Conservation (phyloP, 2,888 invertebrate species). For the Papilio demoleus region DNA sequence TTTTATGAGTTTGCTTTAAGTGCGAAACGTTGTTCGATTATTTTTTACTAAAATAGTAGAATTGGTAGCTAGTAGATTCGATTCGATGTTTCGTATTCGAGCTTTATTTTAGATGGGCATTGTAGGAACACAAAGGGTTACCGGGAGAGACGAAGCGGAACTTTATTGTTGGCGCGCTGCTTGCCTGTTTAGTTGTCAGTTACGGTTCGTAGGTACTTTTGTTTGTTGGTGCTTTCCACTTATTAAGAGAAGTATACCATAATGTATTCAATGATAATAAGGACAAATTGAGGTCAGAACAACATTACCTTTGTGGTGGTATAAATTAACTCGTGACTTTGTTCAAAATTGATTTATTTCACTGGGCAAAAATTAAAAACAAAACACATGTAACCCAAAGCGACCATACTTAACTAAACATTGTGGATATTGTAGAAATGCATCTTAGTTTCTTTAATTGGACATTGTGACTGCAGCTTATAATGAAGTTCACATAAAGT, state of each 20-base stretch:
- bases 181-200: constrained; percentile 17
- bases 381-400: too few relatives aligned
- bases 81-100: not conserved
- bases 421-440: not conserved
- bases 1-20: not conserved
- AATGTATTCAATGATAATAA: constrained; percentile 12
- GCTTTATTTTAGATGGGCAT: constrained; percentile 7
- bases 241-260: constrained; percentile 8
- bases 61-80: not conserved
- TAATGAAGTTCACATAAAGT: not conserved
- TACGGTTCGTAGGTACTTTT: constrained; percentile 3
- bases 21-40: not conserved
- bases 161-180: constrained; percentile 18
- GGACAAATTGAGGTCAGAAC: constrained; percentile 2
- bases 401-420: not conserved
- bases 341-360: not conserved
- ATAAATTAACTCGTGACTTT: not conserved
- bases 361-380: too few relatives aligned
- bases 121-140: constrained; percentile 16
- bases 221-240: constrained; percentile 11
- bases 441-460: not conserved
- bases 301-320: not conserved
- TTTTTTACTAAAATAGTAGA: not conserved
- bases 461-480: too few relatives aligned
- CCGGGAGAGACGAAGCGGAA: constrained; percentile 19